These are phyloP conservation scores for Deroptyus accipitrinus DNA, from an alignment of 2,113 vertebrate genomes.

Conservation along the genomic window DNA sequence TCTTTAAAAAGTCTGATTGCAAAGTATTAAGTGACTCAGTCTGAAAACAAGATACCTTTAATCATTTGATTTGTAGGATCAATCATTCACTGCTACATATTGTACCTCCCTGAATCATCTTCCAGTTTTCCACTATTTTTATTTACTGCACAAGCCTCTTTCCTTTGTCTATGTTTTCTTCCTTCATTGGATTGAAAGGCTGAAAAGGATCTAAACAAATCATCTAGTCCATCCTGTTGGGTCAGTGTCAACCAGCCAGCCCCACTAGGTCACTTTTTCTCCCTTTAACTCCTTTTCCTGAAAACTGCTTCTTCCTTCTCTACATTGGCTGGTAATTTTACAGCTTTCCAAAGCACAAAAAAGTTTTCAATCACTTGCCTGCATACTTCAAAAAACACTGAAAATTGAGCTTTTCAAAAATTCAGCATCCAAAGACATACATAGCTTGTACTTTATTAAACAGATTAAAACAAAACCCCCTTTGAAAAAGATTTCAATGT, in stretches of 20 bases:
- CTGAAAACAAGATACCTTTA: not conserved
- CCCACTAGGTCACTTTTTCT: not conserved
- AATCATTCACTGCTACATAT: not conserved
- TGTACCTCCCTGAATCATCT: not conserved
- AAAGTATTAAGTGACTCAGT: not conserved
- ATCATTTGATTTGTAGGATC: not conserved
- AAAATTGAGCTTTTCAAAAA: not conserved
- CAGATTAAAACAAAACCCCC: not conserved
- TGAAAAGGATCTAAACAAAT: not conserved
- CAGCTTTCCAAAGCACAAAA: not conserved
- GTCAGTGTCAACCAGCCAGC: not conserved
- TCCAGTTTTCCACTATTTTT: not conserved
- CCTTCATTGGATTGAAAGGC: not conserved
- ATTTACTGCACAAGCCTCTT: not conserved
- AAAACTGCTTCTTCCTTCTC: not conserved
- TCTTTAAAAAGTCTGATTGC: not conserved
- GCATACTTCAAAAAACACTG: not conserved
- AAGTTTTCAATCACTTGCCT: not conserved
- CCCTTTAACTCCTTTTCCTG: not conserved
- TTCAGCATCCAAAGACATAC: not conserved
- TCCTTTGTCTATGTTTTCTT: not conserved
- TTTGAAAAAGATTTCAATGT: not conserved
- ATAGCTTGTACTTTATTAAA: not conserved
- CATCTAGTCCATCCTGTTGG: not conserved
- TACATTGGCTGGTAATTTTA: not conserved